Evolutionary conservation across 2,888 invertebrate species (phyloP).

Genomic region (Rhabditoides inermis): DNA sequence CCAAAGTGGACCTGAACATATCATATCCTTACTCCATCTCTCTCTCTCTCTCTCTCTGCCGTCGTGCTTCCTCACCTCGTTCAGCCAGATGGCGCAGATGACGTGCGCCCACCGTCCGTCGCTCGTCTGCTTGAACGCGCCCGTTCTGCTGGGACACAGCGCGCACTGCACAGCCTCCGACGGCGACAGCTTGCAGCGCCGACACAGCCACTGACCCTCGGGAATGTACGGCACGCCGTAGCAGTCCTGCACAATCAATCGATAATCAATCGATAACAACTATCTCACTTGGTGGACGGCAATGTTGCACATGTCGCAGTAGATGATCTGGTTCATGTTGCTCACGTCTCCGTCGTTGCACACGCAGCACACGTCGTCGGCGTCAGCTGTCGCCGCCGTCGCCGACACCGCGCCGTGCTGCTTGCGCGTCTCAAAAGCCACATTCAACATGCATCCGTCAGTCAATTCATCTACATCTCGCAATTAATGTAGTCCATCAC

Average conservation of each 20-base stretch:
- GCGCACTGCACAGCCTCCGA: slow-evolving; percentile 83
- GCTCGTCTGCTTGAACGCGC: slow-evolving; percentile 89
- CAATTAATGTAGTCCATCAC: neutral
- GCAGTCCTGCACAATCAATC: slow-evolving; percentile 58
- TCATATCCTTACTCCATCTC: no score
- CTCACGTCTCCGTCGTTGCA: slow-evolving; percentile 96
- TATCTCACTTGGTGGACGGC: slow-evolving; percentile 77
- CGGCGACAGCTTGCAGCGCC: slow-evolving; percentile 88
- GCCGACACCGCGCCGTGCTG: no score
- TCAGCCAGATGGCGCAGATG: slow-evolving; percentile 96
- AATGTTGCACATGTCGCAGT: slow-evolving; percentile 98
- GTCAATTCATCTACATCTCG: neutral
- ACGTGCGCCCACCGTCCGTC: slow-evolving; percentile 96
- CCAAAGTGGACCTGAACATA: slow-evolving; percentile 64
- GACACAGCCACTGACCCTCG: slow-evolving; percentile 93
- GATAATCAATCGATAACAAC: neutral
- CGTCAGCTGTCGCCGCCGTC: no score
- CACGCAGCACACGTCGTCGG: slow-evolving; percentile 83
- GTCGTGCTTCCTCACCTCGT: slow-evolving; percentile 71
- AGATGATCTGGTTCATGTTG: slow-evolving; percentile 93
- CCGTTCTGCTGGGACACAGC: slow-evolving; percentile 93
- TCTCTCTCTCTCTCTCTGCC: no score
- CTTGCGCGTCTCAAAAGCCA: slow-evolving; percentile 11
- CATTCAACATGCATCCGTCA: neutral
- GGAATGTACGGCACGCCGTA: slow-evolving; percentile 96